Evolutionary conservation across 2,888 invertebrate species (phyloP), one percentile per base, ranked within the genome.

Genomic region (Automeris io): DNA sequence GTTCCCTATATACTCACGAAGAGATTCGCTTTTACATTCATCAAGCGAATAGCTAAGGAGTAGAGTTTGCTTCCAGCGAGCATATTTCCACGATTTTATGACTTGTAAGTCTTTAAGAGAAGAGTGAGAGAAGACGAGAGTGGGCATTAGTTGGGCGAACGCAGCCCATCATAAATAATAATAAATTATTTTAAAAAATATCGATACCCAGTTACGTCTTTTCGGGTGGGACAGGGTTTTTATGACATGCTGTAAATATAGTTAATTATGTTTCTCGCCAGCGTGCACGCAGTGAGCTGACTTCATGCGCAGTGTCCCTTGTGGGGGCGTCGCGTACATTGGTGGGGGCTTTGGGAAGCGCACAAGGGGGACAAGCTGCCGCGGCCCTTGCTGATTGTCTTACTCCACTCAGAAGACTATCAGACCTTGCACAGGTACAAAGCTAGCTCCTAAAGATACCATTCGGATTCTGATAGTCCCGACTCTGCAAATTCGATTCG

Each of bases 311-410:
- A 0, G 89, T 95, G 46, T 91, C 93, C 25, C 88, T 96, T 60
- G 95, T 95, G 37, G 93, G 94, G 0, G 92, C 95, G 7, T 95
- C 94, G 8, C 93, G 96, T 46, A 86, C 93, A 43, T 86, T 96
- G 37, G 95, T 96, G 33, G 93, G 94, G 32, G 92, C 94, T 37
- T 91, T 95, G 72, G 94, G 88, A 33, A 81, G 90, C 1, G 46
- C 43, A 8, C 41, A 45, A 33, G 51, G 44, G 71, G 93, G 93
- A 1, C 65, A 47, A 26, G 60, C 63, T 11, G 61, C 69, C 0
- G 88, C 90, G 41, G 92, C 93, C 47, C 83, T 95, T 23, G 91
- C 93, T 1, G 91, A 91, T 54, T 95, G 95, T 65, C 88, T 95
- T 49, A 90, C 92, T 9, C 92, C 94, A 32, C 83, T 95, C 35